A percentile compares a stretch with the other conserved stretches of the same genome.
Evolutionary conservation across 2,113 vertebrate species (phyloP).

Genomic region (Aptenodytes forsteri): DNA sequence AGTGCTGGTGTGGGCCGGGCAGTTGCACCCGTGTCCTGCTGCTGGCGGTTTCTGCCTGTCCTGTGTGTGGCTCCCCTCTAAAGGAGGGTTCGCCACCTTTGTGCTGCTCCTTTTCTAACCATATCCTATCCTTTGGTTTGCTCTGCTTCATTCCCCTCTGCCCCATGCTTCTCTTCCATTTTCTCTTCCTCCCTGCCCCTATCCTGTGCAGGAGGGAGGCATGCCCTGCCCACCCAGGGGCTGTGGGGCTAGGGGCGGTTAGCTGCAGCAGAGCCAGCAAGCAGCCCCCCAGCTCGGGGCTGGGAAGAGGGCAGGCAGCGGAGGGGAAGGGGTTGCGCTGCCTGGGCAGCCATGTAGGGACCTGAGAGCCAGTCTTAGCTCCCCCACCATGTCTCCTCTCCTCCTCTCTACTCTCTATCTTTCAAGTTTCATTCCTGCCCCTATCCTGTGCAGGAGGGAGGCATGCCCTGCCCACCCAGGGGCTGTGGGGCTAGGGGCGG

Average conservation of each 20-base stretch:
- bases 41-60: background rate
- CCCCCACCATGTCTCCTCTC: background rate
- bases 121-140: background rate
- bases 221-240: background rate
- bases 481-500: too few relatives aligned
- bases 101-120: background rate
- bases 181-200: background rate
- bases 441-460: background rate
- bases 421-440: too few relatives aligned
- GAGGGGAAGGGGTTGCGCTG: background rate
- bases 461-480: background rate
- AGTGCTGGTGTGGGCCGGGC: background rate
- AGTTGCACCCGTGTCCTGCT: background rate
- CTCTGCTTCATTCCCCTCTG: background rate
- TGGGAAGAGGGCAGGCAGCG: background rate
- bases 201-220: background rate
- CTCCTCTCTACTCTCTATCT: conserved; percentile 50
- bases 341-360: background rate
- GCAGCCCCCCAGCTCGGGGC: background rate
- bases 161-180: background rate
- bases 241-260: too few relatives aligned
- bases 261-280: background rate
- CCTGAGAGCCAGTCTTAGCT: background rate
- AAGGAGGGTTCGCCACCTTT: background rate
- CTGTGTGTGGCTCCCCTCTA: background rate